Percentiles rank a stretch among this genome's conserved stretches.
These are phyloP conservation scores for Patella vulgata DNA, from an alignment of 1,140 invertebrate species.

Conservation along the genomic window DNA sequence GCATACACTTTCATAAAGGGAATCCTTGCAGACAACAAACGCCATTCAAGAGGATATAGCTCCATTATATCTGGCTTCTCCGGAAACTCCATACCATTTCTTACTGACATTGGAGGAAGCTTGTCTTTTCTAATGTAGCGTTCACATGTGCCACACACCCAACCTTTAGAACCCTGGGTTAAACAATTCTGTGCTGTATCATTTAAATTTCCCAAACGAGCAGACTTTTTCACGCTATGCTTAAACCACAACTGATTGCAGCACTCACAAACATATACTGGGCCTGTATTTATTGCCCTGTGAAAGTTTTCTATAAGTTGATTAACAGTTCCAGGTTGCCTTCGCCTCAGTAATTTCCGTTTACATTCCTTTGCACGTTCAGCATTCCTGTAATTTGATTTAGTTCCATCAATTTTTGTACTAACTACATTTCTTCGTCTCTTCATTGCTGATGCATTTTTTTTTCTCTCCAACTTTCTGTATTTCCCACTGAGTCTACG, in stretches of 20 bases:
- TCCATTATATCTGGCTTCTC: constrained; percentile 21
- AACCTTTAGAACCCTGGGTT: constrained; percentile 15
- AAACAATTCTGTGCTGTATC: constrained; percentile 11
- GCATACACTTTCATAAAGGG: constrained; percentile 40
- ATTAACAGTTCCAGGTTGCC: too few species aligned
- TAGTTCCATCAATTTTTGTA: too few species aligned
- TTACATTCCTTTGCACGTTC: too few species aligned
- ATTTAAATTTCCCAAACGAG: not conserved
- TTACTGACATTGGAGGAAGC: constrained; percentile 19
- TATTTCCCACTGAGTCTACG: too few species aligned
- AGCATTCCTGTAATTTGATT: too few species aligned
- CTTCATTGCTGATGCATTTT: too few species aligned
- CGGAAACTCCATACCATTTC: constrained; percentile 31
- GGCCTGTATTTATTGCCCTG: too few species aligned
- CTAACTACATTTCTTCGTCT: too few species aligned
- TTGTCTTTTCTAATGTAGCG: constrained; percentile 16
- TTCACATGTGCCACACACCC: constrained; percentile 31
- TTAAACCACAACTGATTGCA: constrained; percentile 34
- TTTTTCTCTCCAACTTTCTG: too few species aligned
- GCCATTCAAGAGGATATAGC: constrained; percentile 30
- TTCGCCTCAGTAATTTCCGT: too few species aligned
- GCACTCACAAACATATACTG: constrained; percentile 25
- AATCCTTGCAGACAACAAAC: constrained; percentile 29
- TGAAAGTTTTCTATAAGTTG: too few species aligned
- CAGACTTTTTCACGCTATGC: constrained; percentile 16